Conservation (phyloP, 2,888 invertebrate species). For the Leptinotarsa tumamoca region DNA sequence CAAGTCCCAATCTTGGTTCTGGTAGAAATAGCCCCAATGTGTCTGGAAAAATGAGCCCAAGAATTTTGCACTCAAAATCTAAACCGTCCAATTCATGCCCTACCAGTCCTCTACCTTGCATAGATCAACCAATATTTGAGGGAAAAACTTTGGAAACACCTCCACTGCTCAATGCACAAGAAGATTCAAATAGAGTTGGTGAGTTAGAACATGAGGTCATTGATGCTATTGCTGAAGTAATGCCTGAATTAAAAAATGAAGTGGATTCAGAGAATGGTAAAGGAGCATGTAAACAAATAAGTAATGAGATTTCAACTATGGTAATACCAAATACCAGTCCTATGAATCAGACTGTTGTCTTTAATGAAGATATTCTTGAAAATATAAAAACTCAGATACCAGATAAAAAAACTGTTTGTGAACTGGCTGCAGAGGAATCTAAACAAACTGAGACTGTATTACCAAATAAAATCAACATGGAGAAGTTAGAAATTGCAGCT, state of each 20-base stretch:
- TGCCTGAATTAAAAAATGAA: neutral
- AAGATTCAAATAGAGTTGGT: neutral
- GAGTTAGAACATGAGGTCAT: conserved; percentile 18
- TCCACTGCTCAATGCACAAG: neutral
- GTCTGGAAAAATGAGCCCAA: conserved; percentile 73
- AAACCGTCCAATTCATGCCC: conserved; percentile 57
- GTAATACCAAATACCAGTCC: neutral
- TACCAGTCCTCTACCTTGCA: conserved; percentile 66
- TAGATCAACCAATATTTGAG: conserved; percentile 65
- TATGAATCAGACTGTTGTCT: no score
- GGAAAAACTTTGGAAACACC: conserved; percentile 51
- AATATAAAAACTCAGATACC: no score
- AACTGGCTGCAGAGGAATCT: neutral
- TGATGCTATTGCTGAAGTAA: neutral
- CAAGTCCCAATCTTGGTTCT: conserved; percentile 68
- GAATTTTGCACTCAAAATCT: conserved; percentile 67
- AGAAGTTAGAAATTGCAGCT: neutral
- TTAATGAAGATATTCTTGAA: no score
- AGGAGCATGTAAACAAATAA: neutral
- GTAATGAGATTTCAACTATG: neutral
- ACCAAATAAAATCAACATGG: neutral
- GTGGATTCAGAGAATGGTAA: neutral
- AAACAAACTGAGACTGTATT: neutral
- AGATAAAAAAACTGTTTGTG: no score
- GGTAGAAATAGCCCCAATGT: conserved; percentile 73